Percentiles rank a stretch among this genome's conserved stretches.
Evolutionary conservation across 2,888 invertebrate genomes (phyloP).

Genomic region (Dasypolia templi): DNA sequence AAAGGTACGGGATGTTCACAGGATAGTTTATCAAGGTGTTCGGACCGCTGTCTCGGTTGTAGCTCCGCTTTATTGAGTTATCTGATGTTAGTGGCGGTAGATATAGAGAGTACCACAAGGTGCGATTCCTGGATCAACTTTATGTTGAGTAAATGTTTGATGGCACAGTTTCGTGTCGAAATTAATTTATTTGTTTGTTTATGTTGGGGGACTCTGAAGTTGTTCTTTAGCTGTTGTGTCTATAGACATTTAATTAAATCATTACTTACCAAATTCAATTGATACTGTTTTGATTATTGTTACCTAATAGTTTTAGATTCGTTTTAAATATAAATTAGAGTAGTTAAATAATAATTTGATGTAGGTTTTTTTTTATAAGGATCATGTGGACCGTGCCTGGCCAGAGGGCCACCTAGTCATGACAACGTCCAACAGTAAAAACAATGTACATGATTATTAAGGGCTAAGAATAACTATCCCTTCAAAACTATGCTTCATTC

Average conservation of each 20-base stretch:
- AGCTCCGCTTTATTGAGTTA: slow-evolving; percentile 68
- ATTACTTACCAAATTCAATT: not conserved
- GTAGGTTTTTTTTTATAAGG: too few species aligned
- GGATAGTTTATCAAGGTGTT: slow-evolving; percentile 68
- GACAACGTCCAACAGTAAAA: slow-evolving; percentile 4
- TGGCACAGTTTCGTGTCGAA: slow-evolving; percentile 44
- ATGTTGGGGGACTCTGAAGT: not conserved
- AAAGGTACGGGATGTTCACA: slow-evolving; percentile 55
- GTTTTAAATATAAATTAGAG: too few species aligned
- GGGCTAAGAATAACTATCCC: slow-evolving; percentile 10
- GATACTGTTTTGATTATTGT: too few species aligned
- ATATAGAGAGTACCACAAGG: slow-evolving; percentile 65
- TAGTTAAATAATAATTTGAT: too few species aligned
- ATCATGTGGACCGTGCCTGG: too few species aligned
- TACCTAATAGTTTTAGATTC: too few species aligned
- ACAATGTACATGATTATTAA: slow-evolving; percentile 6
- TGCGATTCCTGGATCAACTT: slow-evolving; percentile 66
- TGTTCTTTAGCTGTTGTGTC: not conserved
- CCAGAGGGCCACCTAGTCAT: too few species aligned
- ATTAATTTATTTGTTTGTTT: slow-evolving; percentile 42
- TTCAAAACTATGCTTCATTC: slow-evolving; percentile 27
- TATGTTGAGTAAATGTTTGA: slow-evolving; percentile 66
- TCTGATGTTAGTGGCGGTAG: slow-evolving; percentile 63
- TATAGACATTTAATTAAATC: not conserved
- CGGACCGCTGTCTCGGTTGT: slow-evolving; percentile 63